Conservation (phyloP, 1,140 invertebrate species). For the Drosophila elegans region DNA sequence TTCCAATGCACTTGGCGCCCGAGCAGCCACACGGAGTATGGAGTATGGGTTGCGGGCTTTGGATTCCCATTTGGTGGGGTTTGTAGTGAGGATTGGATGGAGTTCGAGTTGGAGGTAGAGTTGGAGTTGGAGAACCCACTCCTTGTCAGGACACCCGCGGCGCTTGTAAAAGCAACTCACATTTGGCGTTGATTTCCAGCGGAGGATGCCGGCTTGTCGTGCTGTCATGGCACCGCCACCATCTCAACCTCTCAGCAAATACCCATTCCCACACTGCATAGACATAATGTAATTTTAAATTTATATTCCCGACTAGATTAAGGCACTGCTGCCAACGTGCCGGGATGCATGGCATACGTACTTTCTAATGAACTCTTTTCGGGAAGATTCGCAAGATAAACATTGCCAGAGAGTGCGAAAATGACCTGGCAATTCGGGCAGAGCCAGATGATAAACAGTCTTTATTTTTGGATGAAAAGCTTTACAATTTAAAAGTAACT, state of each 20-base stretch:
- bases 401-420: conserved; percentile 11
- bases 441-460: background rate
- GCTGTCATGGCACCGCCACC: conserved; percentile 40
- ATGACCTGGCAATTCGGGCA: background rate
- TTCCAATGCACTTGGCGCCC: conserved; percentile 77
- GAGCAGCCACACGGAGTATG: conserved; percentile 42
- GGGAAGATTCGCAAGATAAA: conserved; percentile 3
- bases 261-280: conserved; percentile 6
- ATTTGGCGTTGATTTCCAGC: conserved; percentile 58
- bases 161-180: conserved; percentile 72
- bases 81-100: background rate
- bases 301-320: conserved; percentile 51
- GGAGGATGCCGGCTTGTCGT: conserved; percentile 41
- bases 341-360: conserved; percentile 32
- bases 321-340: conserved; percentile 43
- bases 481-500: no score
- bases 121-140: background rate
- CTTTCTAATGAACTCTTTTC: conserved; percentile 45
- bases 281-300: conserved; percentile 51
- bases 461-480: background rate
- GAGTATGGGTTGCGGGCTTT: conserved; percentile 14
- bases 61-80: conserved; percentile 12
- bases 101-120: no score
- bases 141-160: conserved; percentile 56
- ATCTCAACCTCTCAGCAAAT: conserved; percentile 12